Base-by-base conservation (phyloP, 1,140 invertebrate genomes). In the Drosophila baimaii region DNA sequence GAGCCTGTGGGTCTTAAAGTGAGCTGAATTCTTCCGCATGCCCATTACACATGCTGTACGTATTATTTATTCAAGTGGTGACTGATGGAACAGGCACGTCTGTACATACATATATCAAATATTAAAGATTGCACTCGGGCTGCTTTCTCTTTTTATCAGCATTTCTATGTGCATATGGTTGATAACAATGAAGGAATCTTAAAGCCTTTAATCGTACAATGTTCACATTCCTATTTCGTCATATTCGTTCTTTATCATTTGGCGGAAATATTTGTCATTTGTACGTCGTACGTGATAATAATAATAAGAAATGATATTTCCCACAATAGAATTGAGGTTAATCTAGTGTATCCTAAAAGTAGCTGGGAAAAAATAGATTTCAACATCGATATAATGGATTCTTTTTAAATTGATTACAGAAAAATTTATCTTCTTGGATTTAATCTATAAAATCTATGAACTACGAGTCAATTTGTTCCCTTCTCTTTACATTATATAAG, bases 151-250 rank as follows among this genome's bases (percentile, higher is more conserved):
- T 10, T 54, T 10, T 54, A 54, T 54, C 51, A 35, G 51, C 19
- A 3, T 15, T 52, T 21, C 33, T 33, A 52, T 21, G 33, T 31
- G 49, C 29, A 33, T 10, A 35, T 21, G 33, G 19, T 10, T 35
- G 51, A 35, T 54, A 54, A 33, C 19, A 15, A 35, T 54, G 51
- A 6, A 19, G 51, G 33, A 21, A 35, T 35, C 31, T 54, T 23
- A 35, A 54, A n/a, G 19, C 29, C 12, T 35, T 54, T 54, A 54
- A 54, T 54, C 51, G 31, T 15, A n/a, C 51, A 54, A 54, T 54
- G 31, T 35, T 33, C 19, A 19, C 31, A 54, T 54, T 54, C 51
- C 51, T 23, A 35, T 54, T 54, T 54, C 51, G 51, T 54, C 51
- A 54, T 10, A 23, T 21, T 33, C 12, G 2, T 35, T 23, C 31